Evolutionary conservation across 2,113 vertebrate genomes (phyloP), one percentile per base, ranked within the genome.

Genomic region (Caranx melampygus): DNA sequence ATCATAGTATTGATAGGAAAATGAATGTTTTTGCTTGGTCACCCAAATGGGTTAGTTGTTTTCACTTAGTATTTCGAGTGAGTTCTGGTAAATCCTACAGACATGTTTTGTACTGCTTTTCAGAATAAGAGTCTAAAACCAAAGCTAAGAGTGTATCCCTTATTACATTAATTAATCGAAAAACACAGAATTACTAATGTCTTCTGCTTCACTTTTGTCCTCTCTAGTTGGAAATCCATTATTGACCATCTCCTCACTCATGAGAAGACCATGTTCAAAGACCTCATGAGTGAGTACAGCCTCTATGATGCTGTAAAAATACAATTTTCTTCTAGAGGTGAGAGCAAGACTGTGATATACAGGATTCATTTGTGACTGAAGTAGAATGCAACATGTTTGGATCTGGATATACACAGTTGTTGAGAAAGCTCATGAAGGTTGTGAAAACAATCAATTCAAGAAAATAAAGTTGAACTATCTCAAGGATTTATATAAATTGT

Each of bases 241-340:
- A 95, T 97, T 84, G 98, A 99, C 84, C 98, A 99, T 85, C 95
- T 99, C 63, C 93, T 99, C 87, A 99, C 98, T 65, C 98, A 99
- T 0, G 98, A 99, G 92, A 99, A 98, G 94, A 98, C 98, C 5
- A 98, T 98, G 97, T 99, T 99, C 89, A 99, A 99, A 95, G 98
- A 99, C 90, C 88, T 99, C 74, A 97, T 99, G 97, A 97, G 98
- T 99, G 90, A 97, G 98, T 97, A 86, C 33, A 13, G n/a, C n/a
- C 64, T 52, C 4, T 12, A 26, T 9, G 20, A 14, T 52, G 21
- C n/a, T 54, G 6, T 47, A 45, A 31, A 54, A 34, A 45, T 6
- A 26, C 52, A 65, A 20, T 6, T 67, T 3, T 15, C 20, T 4
- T 69, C 15, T 58, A n/a, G 61, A 40, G 14, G 4, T 69, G 49